Base-by-base conservation (phyloP, 2,888 invertebrate species). In the Chaetoderma sp. region DNA sequence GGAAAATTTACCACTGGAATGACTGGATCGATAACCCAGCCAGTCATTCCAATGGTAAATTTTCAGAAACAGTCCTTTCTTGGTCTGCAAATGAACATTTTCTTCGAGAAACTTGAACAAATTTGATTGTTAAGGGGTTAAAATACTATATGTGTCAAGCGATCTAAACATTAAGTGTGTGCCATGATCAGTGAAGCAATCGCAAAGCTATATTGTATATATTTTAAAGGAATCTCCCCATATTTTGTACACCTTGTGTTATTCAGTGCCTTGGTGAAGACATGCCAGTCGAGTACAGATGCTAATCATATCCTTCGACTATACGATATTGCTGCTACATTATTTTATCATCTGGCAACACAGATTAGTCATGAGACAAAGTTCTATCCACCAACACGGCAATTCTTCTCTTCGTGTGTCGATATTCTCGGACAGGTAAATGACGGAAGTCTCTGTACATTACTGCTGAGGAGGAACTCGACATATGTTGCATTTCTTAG, bases 331-430 rank as follows among this genome's bases (percentile, higher is more conserved):
- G 80, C 77, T n/a, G 77, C 77, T 60, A 71, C 71, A 1, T 82
- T 92, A 32, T 92, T 92, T 84, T 92, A 92, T 83, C 88, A 90
- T 68, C 83, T 93, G 64, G 88, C 92, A 2, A 88, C 90, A 13
- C 86, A 90, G 72, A 89, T 92, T 65, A 90, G 89, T 47, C 91
- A 92, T 71, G 91, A 92, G 73, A 90, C 90, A 10, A 88, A 90
- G 69, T 87, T 89, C 59, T 93, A 92, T 86, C 90, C 91, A 25
- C 92, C 93, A 0, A 91, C 92, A 0, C 90, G 91, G 77, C 91
- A 92, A 74, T 88, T 93, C 57, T 90, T 92, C 73, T 88, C 90
- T 0, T 90, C 90, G 45, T 90, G 91, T 71, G 85, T 93, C 45
- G 91, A 92, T 73, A 89, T 91, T 70, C 87, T 94, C 25, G 93